phyloP scores from a whole-genome alignment of 2,888 invertebrate species.

The Epistrophe grossulariae region DNA sequence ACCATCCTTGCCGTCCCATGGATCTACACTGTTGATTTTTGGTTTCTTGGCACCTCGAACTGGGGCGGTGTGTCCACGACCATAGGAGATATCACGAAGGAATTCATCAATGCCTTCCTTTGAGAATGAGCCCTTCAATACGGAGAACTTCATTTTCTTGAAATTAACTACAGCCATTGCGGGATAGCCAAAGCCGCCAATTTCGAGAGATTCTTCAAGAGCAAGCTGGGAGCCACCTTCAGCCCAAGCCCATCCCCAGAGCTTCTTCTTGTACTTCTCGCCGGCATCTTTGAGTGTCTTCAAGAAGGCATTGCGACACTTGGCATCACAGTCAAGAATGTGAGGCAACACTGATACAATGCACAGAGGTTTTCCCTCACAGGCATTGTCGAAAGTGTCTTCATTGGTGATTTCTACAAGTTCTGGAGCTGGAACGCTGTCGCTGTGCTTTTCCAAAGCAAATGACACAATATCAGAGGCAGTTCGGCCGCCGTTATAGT shows the following conservation, averaged over 20 bases:
- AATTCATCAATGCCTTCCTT: constrained; percentile 98
- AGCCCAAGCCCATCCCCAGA: constrained; percentile 99
- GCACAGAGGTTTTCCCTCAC: constrained; percentile 95
- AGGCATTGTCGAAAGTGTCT: constrained; percentile 88
- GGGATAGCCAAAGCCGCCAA: constrained; percentile 99
- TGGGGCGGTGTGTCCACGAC: constrained; percentile 95
- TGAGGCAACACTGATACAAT: constrained; percentile 96
- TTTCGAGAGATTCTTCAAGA: constrained; percentile 94
- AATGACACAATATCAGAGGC: constrained; percentile 94
- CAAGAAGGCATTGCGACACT: constrained; percentile 95
- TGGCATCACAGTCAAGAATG: constrained; percentile 97
- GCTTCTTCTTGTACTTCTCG: constrained; percentile 96
- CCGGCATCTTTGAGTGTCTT: constrained; percentile 89
- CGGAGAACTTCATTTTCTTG: constrained; percentile 98
- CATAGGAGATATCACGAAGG: constrained; percentile 95
- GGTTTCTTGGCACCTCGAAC: constrained; percentile 93
- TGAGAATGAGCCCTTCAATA: constrained; percentile 96
- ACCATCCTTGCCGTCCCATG: constrained; percentile 98
- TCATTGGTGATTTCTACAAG: constrained; percentile 88
- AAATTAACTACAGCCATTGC: constrained; percentile 98
- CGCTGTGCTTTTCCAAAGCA: constrained; percentile 93
- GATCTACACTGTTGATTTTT: constrained; percentile 86
- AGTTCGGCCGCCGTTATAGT: constrained; percentile 97
- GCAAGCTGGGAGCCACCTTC: constrained; percentile 94
- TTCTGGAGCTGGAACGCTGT: constrained; percentile 96